Base-by-base conservation (phyloP, 2,797 vertebrate genomes). In the Myotis findleyi region DNA sequence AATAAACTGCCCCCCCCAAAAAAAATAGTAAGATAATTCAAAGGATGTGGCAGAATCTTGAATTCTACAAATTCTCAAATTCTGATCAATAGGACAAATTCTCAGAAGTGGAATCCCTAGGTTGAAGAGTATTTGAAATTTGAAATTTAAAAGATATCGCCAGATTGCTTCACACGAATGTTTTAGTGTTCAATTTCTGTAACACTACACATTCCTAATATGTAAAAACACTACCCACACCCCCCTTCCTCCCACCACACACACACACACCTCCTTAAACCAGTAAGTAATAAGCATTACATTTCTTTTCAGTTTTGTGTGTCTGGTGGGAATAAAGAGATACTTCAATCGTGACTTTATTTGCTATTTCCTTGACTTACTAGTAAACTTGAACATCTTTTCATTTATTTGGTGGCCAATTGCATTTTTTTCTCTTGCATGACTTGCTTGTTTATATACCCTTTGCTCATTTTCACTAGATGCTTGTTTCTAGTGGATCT, bases 111-210 rank as follows among this genome's bases (percentile, higher is more conserved):
- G 71, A 91, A 83, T 82, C 69, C 21, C 5, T 36, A 27, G 30
- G 41, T 49, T 83, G 33, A 81, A 89, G 68, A n/a, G 30, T 71
- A 57, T 69, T 92, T 92, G 51, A 92, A 89, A 80, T 88, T 91
- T 87, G 16, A 51, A 51, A 55, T 59, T 86, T 53, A 92, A 62
- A 44, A 53, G 9, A 82, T 51, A 21, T 76, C 77, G 6, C 41
- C 75, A 94, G 57, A 89, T 66, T 75, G 73, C 33, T 77, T 89
- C 77, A 76, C 68, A 72, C 62, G n/a, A 86, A 41, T 64, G 17
- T 55, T 14, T 14, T 47, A 68, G 36, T 69, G 36, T 76, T 95
- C 49, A 85, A 44, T 87, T 55, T 38, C 59, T 86, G 1, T 53
- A 64, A n/a, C 68, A 80, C 47, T 91, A 91, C 38, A 33, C 36